Percentiles rank a stretch among this genome's conserved stretches.
Conservation (phyloP, 2,113 vertebrate genomes). For the Ginglymostoma cirratum region DNA sequence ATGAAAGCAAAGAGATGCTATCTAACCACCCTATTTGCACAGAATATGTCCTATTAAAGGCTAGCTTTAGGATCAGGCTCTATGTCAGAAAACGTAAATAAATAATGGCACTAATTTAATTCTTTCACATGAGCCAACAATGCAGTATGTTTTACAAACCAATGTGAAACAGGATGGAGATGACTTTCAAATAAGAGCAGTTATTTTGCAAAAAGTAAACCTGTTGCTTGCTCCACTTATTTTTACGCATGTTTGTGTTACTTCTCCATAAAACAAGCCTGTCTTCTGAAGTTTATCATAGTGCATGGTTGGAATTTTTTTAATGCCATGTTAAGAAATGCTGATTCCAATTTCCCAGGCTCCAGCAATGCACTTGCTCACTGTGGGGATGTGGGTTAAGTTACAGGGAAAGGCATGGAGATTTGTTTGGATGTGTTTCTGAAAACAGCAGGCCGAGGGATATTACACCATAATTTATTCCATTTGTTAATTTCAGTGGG, state of each 20-base stretch:
- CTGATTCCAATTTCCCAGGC: not conserved
- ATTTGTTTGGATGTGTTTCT: not conserved
- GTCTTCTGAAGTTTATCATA: too few relatives aligned
- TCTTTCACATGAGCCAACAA: not conserved
- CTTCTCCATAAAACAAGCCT: not conserved
- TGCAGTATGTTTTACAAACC: not conserved
- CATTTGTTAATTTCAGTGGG: not conserved
- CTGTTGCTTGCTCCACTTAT: not conserved
- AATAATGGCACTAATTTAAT: not conserved
- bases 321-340: not conserved
- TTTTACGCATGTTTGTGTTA: not conserved
- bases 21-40: not conserved
- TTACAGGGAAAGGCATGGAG: not conserved
- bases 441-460: not conserved
- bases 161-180: not conserved
- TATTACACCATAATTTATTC: not conserved
- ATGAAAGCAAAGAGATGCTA: not conserved
- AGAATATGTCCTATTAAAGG: not conserved
- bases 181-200: not conserved
- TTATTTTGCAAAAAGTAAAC: not conserved
- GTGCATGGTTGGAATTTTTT: not conserved
- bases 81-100: not conserved
- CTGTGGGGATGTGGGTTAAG: not conserved
- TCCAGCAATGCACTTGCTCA: not conserved
- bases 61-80: not conserved